A percentile compares a stretch with the other conserved stretches of the same genome.
Evolutionary conservation across 30 jellyfish, hydroid and myxozoan genomes (phyloP).

Genomic region (Nemopilema nomurai): DNA sequence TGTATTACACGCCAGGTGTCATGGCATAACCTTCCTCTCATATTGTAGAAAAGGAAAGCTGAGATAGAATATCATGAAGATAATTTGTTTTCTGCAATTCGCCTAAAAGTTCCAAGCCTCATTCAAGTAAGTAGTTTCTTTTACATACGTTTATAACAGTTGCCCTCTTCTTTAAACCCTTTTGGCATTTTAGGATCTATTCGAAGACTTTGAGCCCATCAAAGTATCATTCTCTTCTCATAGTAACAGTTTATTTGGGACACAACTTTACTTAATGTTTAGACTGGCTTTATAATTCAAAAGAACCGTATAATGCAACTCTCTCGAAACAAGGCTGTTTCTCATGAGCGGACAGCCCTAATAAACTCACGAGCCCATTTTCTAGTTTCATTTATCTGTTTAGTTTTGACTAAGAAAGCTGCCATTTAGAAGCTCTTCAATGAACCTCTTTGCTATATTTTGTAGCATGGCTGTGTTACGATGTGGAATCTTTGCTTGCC

Average conservation of each 20-base stretch:
- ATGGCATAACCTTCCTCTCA: background rate
- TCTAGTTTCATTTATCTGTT: background rate
- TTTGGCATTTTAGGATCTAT: background rate
- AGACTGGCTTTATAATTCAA: too few relatives aligned
- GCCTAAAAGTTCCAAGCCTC: slow-evolving; percentile 46
- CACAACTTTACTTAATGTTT: too few relatives aligned
- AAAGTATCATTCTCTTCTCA: too few relatives aligned
- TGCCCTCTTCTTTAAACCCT: too few relatives aligned
- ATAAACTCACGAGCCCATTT: background rate
- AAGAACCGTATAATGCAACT: too few relatives aligned
- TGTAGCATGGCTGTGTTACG: slow-evolving; percentile 79
- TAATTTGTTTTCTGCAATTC: slow-evolving; percentile 56
- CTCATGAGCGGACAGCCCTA: background rate
- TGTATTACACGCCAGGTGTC: too few relatives aligned
- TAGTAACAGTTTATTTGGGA: too few relatives aligned
- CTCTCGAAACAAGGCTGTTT: background rate
- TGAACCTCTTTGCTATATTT: background rate
- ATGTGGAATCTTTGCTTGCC: slow-evolving; percentile 91
- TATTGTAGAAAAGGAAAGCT: slow-evolving; percentile 47
- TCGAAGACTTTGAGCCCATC: background rate
- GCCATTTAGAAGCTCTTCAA: background rate
- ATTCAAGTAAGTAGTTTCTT: slow-evolving; percentile 49
- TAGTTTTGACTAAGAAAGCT: background rate
- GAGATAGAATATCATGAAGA: slow-evolving; percentile 55
- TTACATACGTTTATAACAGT: background rate